A percentile compares a stretch with the other conserved stretches of the same genome.
Evolutionary conservation across 2,797 vertebrate genomes (phyloP).

Genomic region (Remorina albescens): DNA sequence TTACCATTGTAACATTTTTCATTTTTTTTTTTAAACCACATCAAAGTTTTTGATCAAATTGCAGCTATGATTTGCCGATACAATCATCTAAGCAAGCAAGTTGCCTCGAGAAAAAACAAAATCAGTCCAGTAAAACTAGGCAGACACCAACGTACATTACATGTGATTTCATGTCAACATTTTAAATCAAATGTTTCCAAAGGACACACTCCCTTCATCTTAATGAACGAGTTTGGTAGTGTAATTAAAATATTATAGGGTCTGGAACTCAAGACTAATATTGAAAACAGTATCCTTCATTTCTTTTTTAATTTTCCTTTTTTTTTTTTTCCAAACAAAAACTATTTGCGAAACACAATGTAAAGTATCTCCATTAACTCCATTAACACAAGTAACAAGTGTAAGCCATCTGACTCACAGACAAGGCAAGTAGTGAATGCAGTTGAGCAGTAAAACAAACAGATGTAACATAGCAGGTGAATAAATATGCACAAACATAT

Average conservation of each 20-base stretch:
- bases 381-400: constrained; percentile 54
- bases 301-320: constrained; percentile 20
- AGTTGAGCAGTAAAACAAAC: constrained; percentile 66
- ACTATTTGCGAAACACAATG: constrained; percentile 34
- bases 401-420: constrained; percentile 67
- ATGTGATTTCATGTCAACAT: constrained; percentile 55
- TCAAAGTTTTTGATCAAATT: constrained; percentile 41
- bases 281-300: constrained; percentile 55
- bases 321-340: constrained; percentile 36
- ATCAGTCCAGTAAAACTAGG: constrained; percentile 60
- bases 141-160: constrained; percentile 56
- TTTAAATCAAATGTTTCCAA: constrained; percentile 46
- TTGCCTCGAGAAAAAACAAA: constrained; percentile 20
- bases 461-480: constrained; percentile 61
- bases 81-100: constrained; percentile 68
- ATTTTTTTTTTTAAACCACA: constrained; percentile 17
- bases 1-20: constrained; percentile 40
- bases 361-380: constrained; percentile 34
- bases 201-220: constrained; percentile 56
- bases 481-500: constrained; percentile 69
- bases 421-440: constrained; percentile 79
- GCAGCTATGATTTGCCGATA: constrained; percentile 64
- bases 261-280: constrained; percentile 29
- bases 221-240: constrained; percentile 44
- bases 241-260: constrained; percentile 28